These are phyloP conservation scores for Argyresthia albistria DNA, from an alignment of 2,888 invertebrate species.

Conservation along the genomic window DNA sequence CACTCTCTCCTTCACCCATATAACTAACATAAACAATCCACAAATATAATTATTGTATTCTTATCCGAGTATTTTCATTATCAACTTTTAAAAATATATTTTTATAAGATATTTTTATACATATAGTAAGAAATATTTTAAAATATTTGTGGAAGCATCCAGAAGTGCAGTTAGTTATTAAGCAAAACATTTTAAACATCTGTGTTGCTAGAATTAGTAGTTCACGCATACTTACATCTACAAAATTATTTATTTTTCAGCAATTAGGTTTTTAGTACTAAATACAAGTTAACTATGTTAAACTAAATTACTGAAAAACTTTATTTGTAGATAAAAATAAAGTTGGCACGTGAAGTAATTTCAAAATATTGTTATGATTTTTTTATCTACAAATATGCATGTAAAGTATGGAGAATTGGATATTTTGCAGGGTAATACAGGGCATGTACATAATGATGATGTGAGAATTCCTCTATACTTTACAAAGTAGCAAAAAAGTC, in stretches of 20 bases:
- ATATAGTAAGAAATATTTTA: not conserved
- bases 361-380: not conserved
- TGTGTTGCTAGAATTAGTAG: constrained; percentile 38
- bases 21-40: too few species aligned
- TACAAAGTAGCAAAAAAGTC: constrained; percentile 14
- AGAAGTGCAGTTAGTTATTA: constrained; percentile 5
- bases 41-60: too few species aligned
- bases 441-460: not conserved
- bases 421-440: not conserved
- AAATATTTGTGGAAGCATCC: not conserved
- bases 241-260: not conserved
- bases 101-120: not conserved
- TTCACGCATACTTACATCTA: constrained; percentile 40
- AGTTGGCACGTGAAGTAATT: too few species aligned
- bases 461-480: not conserved
- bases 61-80: too few species aligned
- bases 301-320: not conserved
- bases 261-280: not conserved
- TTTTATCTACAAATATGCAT: not conserved
- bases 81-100: constrained; percentile 1
- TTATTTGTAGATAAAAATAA: not conserved
- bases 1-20: too few species aligned
- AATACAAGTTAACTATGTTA: not conserved
- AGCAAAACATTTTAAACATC: constrained; percentile 12
- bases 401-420: not conserved